Base-by-base conservation (phyloP, 1,140 invertebrate species). In the Aphaenogaster rudis region DNA sequence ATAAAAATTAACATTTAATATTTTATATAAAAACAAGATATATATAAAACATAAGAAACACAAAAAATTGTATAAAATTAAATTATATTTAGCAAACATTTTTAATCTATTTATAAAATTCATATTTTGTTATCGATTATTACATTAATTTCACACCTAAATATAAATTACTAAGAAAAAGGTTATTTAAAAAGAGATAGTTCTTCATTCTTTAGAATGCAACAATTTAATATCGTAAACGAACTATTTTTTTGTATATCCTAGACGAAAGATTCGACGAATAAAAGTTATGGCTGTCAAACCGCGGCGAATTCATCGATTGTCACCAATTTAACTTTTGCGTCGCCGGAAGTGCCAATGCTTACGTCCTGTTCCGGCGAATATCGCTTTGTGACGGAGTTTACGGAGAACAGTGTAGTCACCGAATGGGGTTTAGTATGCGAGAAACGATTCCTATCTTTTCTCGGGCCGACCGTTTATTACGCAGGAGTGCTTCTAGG, bases 351-450 rank as follows among this genome's bases (percentile, higher is more conserved):
- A 80, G 54, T 50, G 45, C 13, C 50, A 3, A 36, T 48, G 21
- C 33, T 45, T 77, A 3, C 71, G 50, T 8, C 45, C 15, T 91
- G 90, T 63, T 63, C 79, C 9, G 89, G 78, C 48, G 89, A 92
- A 8, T 95, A 95, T 71, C 86, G 76, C 48, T 94, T 93, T 77
- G 82, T 88, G 21, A 88, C 87, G 9, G 86, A 92, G 15, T 90
- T 80, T 9, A 87, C 87, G 0, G 93, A 93, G 28, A 91, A 77
- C 36, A 95, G 91, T 61, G 91, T 94, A 6, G 93, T 94, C 3
- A 94, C 91, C 3, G 93, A 94, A 95, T 97, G 96, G 96, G 89
- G 94, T 45, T 92, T 97, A 61, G 95, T 97, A 15, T 97, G 96
- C 88, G 95, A 96, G n/a, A 91, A 94, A 66, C 89, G 91, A 52